Evolutionary conservation across 1,140 invertebrate species (phyloP).

Genomic region (Dreissena rostriformis): DNA sequence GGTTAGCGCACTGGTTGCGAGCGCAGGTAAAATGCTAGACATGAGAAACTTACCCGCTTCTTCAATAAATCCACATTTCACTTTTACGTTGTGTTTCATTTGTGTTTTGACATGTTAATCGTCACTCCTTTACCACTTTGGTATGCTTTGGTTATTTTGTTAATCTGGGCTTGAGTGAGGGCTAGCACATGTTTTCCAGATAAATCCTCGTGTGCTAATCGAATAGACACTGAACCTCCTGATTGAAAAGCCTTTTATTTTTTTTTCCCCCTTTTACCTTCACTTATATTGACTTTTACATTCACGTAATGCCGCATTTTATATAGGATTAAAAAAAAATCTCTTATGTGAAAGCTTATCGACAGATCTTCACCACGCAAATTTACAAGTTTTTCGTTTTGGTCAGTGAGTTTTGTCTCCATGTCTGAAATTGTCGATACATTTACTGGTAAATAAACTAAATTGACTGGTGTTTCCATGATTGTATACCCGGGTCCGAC

Average conservation of each 20-base stretch:
- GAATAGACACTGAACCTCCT: constrained; percentile 1
- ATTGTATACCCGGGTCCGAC: constrained; percentile 1
- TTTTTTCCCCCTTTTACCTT: no score
- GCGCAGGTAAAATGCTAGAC: not conserved
- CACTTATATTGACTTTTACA: constrained; percentile 23
- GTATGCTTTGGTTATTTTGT: not conserved
- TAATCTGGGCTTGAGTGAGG: not conserved
- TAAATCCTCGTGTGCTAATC: constrained; percentile 8
- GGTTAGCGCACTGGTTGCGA: not conserved
- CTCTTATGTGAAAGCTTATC: constrained; percentile 9
- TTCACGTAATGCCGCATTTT: constrained; percentile 8
- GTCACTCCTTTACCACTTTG: constrained; percentile 10
- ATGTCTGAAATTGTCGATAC: not conserved
- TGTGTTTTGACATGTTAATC: constrained; percentile 14
- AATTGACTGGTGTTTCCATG: constrained; percentile 3
- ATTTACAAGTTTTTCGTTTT: constrained; percentile 1
- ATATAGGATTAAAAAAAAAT: not conserved
- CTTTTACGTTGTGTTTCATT: not conserved
- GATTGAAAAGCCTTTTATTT: constrained; percentile 4
- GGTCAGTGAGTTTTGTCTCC: constrained; percentile 7
- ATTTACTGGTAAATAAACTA: not conserved
- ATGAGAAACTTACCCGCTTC: not conserved
- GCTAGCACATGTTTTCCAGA: not conserved
- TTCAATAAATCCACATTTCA: constrained; percentile 8
- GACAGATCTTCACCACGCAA: not conserved